These are phyloP conservation scores for Agonum fuliginosum DNA, from an alignment of 2,888 invertebrate genomes.

Conservation along the genomic window DNA sequence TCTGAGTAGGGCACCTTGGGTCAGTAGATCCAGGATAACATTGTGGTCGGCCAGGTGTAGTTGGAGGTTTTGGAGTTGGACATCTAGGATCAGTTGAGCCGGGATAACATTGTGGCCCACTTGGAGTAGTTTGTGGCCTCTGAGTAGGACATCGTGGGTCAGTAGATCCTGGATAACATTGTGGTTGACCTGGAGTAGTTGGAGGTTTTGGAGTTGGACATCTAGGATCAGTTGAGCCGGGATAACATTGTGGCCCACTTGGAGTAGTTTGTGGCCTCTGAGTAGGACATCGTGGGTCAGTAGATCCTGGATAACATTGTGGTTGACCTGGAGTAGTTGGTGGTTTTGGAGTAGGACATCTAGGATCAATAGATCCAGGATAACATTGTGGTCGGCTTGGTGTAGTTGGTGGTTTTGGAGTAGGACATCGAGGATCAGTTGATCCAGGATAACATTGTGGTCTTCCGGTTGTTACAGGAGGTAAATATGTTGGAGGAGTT, in stretches of 20 bases:
- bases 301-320: conserved; percentile 72
- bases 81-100: conserved; percentile 68
- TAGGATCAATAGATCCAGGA: conserved; percentile 62
- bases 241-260: conserved; percentile 65
- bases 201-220: conserved; percentile 62
- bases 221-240: conserved; percentile 67
- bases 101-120: conserved; percentile 65
- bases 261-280: conserved; percentile 60
- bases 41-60: conserved; percentile 63
- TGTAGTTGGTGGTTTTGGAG: conserved; percentile 60
- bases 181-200: conserved; percentile 63
- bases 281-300: conserved; percentile 65
- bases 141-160: conserved; percentile 69
- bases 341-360: conserved; percentile 60
- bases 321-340: conserved; percentile 62
- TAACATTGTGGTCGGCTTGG: conserved; percentile 66
- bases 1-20: conserved; percentile 69
- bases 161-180: conserved; percentile 68
- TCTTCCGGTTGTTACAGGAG: conserved; percentile 64
- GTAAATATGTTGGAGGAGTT: conserved; percentile 64
- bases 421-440: conserved; percentile 65
- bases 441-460: conserved; percentile 67
- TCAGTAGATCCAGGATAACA: conserved; percentile 68
- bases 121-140: conserved; percentile 61
- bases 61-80: conserved; percentile 65